phyloP scores from a whole-genome alignment of 2,888 invertebrate species.

The Anagyrus pseudococci region DNA sequence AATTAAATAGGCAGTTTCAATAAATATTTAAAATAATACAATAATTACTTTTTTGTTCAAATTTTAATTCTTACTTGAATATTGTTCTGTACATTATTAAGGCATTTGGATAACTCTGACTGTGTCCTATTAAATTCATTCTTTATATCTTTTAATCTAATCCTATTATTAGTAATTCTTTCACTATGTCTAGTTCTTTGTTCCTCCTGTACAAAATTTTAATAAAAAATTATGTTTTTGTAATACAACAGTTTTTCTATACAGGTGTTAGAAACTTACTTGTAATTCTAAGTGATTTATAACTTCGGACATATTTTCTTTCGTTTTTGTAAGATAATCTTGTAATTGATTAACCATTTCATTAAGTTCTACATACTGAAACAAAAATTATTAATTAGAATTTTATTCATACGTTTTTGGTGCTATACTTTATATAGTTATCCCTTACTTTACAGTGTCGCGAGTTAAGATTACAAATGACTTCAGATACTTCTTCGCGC shows the following conservation, averaged over 20 bases:
- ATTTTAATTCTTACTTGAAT: conserved; percentile 39
- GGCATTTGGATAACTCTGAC: conserved; percentile 42
- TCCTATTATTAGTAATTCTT: conserved; percentile 46
- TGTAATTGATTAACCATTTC: conserved; percentile 47
- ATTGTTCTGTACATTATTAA: conserved; percentile 43
- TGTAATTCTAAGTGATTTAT: conserved; percentile 50
- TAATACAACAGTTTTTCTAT: no score
- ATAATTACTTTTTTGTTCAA: background rate
- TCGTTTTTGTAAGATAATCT: conserved; percentile 47
- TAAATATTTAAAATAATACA: background rate
- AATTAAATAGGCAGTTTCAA: no score
- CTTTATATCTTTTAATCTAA: conserved; percentile 54
- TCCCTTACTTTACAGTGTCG: conserved; percentile 51
- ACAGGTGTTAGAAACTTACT: conserved; percentile 39
- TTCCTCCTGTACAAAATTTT: conserved; percentile 47
- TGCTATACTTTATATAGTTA: no score
- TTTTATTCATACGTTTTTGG: no score
- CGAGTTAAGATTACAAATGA: conserved; percentile 49
- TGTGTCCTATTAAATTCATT: conserved; percentile 54
- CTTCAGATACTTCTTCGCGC: conserved; percentile 51
- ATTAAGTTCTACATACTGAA: conserved; percentile 50
- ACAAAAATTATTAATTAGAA: conserved; percentile 17
- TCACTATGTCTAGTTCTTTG: conserved; percentile 48
- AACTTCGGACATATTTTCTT: conserved; percentile 47
- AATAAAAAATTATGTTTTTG: background rate